Percentiles rank a stretch among this genome's conserved stretches.
Conservation (phyloP, 2,888 invertebrate genomes). For the Ophioninae sp. region DNA sequence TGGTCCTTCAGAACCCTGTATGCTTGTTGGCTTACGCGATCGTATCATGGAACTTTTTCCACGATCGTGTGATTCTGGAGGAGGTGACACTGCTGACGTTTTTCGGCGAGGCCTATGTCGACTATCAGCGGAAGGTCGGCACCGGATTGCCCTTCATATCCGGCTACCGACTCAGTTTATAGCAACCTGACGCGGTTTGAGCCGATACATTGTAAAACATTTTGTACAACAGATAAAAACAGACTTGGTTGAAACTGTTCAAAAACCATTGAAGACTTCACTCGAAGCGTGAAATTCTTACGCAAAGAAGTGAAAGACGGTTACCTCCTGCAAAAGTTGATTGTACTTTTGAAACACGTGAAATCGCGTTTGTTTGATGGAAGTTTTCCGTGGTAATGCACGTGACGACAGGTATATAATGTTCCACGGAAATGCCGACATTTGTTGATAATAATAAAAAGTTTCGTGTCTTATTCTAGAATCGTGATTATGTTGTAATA, state of each 20-base stretch:
- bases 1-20: slow-evolving; percentile 94
- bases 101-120: slow-evolving; percentile 93
- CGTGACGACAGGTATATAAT: too few relatives aligned
- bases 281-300: too few relatives aligned
- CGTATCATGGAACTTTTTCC: slow-evolving; percentile 96
- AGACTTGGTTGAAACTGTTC: too few relatives aligned
- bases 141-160: slow-evolving; percentile 94
- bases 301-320: too few relatives aligned
- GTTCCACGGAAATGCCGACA: not conserved
- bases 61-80: slow-evolving; percentile 92
- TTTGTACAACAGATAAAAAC: not conserved
- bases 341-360: too few relatives aligned
- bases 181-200: slow-evolving; percentile 66
- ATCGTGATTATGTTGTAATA: too few relatives aligned
- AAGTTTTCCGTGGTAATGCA: too few relatives aligned
- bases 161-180: slow-evolving; percentile 85
- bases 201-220: not conserved
- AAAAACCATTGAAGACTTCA: too few relatives aligned
- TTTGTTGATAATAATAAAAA: not conserved
- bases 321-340: too few relatives aligned
- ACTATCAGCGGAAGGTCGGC: slow-evolving; percentile 91
- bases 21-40: slow-evolving; percentile 91
- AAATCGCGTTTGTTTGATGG: too few relatives aligned
- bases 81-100: slow-evolving; percentile 94
- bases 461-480: too few relatives aligned